These are phyloP conservation scores for Ophiothrix spiculata DNA, from an alignment of 35 echinoderm and acorn worm genomes.

Conservation along the genomic window DNA sequence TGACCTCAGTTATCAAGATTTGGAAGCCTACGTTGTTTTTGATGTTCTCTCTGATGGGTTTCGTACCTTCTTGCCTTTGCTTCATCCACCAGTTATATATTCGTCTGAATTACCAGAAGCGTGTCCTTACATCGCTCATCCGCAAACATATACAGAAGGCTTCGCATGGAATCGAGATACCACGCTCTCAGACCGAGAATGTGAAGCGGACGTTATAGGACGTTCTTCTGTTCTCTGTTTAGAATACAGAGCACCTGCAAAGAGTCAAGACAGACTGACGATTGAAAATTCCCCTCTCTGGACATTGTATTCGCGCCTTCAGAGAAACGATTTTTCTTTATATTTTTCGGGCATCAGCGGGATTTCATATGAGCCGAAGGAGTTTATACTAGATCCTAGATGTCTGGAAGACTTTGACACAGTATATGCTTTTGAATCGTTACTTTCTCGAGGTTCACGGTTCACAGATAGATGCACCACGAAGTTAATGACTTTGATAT, in stretches of 20 bases:
- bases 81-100: not conserved
- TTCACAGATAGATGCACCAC: not conserved
- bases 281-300: not conserved
- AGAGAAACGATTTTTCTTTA: not conserved
- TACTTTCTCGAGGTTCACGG: not conserved
- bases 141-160: not conserved
- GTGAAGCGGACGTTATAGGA: slow-evolving; percentile 1
- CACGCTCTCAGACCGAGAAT: not conserved
- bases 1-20: not conserved
- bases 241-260: not conserved
- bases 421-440: slow-evolving; percentile 5
- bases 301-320: not conserved
- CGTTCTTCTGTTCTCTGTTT: slow-evolving; percentile 15
- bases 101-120: not conserved
- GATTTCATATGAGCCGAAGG: not conserved
- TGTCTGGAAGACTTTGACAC: not conserved
- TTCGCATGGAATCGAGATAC: not conserved
- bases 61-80: not conserved
- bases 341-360: not conserved
- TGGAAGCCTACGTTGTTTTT: not conserved
- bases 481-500: not conserved
- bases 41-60: not conserved
- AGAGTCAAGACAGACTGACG: not conserved
- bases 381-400: not conserved
- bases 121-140: not conserved